Base-by-base conservation (phyloP, 2,888 invertebrate genomes). In the Molorchus minor region DNA sequence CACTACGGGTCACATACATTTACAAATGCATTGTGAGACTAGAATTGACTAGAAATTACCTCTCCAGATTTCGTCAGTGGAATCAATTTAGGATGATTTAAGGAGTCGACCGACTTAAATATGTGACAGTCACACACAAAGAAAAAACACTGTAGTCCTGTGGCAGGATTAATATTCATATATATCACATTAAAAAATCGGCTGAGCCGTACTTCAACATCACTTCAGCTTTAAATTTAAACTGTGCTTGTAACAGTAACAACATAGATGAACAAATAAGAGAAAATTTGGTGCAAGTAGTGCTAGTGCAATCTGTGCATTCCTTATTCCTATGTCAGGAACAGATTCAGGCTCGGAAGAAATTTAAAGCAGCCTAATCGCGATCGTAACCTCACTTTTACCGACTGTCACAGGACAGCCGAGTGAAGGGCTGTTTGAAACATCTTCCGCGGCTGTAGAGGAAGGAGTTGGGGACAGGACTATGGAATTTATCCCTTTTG, bases 121-220 rank as follows among this genome's bases (percentile, higher is more conserved):
- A 62, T 63, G 61, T 64, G 64, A 62, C 67, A 61, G 65, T 70
- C 65, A 71, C 68, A 71, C 67, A 64, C 62, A 69, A 61, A 69
- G 62, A 67, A 63, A n/a, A 65, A 70, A 71, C 68, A 70, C 70
- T 69, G 65, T 60, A 64, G 62, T 68, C 65, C 68, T 69, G 73
- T 72, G 77, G 74, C 74, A 75, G 74, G 72, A 68, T 70, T 64
- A 58, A 69, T 65, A 67, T 55, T 68, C 71, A 65, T 67, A 63
- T 69, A 70, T 76, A 77, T 77, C 76, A 77, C 76, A 77, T 76
- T 76, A 69, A 75, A 69, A 67, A 66, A 67, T 67, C 70, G 64
- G 67, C 63, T 67, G 66, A 61, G 69, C 64, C 63, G 61, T 58
- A 65, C 62, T 56, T 65, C 62, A n/a, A 65, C 66, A 65, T 67